Conservation (phyloP, 2,113 vertebrate species). For the Periophthalmodon schlosseri region DNA sequence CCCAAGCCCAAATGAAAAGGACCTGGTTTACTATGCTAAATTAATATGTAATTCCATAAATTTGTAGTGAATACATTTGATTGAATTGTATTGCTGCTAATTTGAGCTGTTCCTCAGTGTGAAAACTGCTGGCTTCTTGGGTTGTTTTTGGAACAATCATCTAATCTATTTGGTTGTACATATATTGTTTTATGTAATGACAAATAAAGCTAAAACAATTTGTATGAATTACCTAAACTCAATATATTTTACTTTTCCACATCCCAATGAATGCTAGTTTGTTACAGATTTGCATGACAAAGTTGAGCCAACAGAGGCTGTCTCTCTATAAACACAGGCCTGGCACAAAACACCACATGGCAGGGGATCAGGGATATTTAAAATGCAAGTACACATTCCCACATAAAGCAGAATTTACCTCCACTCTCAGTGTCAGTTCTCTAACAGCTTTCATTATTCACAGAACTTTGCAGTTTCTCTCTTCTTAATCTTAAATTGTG, state of each 20-base stretch:
- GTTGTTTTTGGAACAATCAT: too few relatives aligned
- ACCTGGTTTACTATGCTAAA: too few relatives aligned
- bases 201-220: neutral
- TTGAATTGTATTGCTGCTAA: too few relatives aligned
- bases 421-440: neutral
- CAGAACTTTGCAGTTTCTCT: neutral
- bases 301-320: constrained; percentile 24
- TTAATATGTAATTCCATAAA: too few relatives aligned
- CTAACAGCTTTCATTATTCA: neutral
- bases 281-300: constrained; percentile 21
- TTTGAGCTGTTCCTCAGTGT: too few relatives aligned
- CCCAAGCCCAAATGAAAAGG: neutral
- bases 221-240: neutral
- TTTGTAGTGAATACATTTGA: too few relatives aligned
- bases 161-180: too few relatives aligned
- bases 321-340: constrained; percentile 28
- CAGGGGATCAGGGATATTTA: constrained; percentile 37
- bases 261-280: constrained; percentile 1
- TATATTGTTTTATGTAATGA: neutral
- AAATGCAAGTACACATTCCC: constrained; percentile 33
- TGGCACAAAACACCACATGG: constrained; percentile 32
- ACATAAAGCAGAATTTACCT: neutral
- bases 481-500: neutral
- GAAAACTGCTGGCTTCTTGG: too few relatives aligned
- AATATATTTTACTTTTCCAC: neutral